phyloP scores from a whole-genome alignment of 2,797 vertebrate genomes.

The Myotis myotis region DNA sequence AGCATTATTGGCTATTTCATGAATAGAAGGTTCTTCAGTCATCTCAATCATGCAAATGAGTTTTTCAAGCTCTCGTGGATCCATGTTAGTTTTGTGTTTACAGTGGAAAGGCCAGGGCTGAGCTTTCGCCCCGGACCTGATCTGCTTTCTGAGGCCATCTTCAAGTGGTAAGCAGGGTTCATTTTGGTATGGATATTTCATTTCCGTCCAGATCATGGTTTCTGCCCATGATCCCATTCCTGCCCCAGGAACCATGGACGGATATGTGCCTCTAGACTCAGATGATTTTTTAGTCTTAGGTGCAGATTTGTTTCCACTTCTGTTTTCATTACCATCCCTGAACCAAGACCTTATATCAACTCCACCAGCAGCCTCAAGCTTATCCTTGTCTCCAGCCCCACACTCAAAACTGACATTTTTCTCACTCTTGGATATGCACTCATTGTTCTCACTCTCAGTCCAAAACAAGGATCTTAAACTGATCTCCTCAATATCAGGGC shows the following conservation, averaged over 20 bases:
- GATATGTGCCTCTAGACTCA: conserved; percentile 54
- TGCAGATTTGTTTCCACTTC: conserved; percentile 50
- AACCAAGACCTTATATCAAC: conserved; percentile 57
- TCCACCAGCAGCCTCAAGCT: conserved; percentile 57
- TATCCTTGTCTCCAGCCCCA: conserved; percentile 26
- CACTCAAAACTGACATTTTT: conserved; percentile 40
- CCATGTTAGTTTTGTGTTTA: conserved; percentile 59
- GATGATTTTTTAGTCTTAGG: conserved; percentile 36
- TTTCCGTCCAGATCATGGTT: conserved; percentile 70
- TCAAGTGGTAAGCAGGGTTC: conserved; percentile 40
- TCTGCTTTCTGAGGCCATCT: conserved; percentile 58
- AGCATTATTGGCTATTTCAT: conserved; percentile 77
- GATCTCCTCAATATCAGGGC: conserved; percentile 77
- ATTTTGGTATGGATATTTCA: conserved; percentile 51
- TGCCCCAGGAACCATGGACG: conserved; percentile 75
- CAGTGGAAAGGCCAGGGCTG: conserved; percentile 61
- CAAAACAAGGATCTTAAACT: conserved; percentile 76
- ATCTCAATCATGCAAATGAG: conserved; percentile 78
- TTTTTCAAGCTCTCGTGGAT: conserved; percentile 72
- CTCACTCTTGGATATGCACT: conserved; percentile 41
- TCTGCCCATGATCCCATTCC: conserved; percentile 71
- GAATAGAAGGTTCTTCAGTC: conserved; percentile 77
- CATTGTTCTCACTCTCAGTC: conserved; percentile 65
- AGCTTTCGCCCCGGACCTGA: conserved; percentile 53
- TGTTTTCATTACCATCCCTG: conserved; percentile 52